Evolutionary conservation across 2,113 vertebrate species (phyloP).

Genomic region (Axis porcinus): DNA sequence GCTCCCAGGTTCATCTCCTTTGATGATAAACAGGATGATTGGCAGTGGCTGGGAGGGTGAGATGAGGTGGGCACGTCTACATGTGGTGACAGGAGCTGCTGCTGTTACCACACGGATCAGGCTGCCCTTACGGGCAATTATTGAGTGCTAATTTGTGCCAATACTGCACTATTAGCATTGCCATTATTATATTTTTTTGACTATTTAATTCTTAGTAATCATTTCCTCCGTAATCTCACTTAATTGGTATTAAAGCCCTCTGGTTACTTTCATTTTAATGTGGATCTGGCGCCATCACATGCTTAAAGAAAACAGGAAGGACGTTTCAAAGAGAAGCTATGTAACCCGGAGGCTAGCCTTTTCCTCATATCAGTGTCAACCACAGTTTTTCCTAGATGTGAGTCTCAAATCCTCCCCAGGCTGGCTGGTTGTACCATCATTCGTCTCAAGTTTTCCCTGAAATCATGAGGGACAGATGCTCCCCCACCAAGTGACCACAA

Average conservation of each 20-base stretch:
- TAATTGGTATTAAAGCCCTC: constrained; percentile 23
- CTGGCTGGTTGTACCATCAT: background rate
- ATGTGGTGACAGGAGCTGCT: background rate
- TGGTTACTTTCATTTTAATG: background rate
- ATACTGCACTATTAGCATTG: background rate
- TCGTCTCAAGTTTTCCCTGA: background rate
- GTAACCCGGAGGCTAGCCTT: background rate
- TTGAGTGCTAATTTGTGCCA: background rate
- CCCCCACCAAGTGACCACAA: background rate
- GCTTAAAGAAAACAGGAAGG: background rate
- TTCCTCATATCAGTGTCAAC: background rate
- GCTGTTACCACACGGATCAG: fast-evolving
- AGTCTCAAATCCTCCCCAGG: background rate
- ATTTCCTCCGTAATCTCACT: constrained; percentile 27
- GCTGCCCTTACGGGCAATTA: background rate
- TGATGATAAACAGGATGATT: background rate
- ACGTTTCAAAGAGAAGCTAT: background rate
- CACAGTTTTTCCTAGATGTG: background rate
- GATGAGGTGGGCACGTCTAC: no score
- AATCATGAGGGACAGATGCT: background rate
- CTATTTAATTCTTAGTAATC: background rate
- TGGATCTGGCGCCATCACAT: background rate
- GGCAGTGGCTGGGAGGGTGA: background rate
- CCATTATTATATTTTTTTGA: background rate
- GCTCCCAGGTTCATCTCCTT: background rate